Conservation (phyloP, 2,888 invertebrate genomes). For the Amorpha juglandis region DNA sequence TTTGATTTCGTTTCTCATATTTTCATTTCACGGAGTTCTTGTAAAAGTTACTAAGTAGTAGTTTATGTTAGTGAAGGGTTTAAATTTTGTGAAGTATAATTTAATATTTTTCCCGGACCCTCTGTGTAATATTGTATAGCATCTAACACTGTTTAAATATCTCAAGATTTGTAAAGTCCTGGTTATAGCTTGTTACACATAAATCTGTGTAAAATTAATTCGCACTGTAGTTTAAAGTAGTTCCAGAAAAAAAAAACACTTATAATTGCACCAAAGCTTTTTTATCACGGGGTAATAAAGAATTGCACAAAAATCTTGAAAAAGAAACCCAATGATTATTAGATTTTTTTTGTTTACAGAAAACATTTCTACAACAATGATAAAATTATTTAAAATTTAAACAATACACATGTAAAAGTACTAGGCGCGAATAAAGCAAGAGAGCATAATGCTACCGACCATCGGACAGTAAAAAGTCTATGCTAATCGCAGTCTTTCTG, state of each 20-base stretch:
- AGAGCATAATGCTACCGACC: constrained; percentile 75
- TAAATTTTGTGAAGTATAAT: constrained; percentile 21
- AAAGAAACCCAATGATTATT: too few relatives aligned
- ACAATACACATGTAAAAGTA: too few relatives aligned
- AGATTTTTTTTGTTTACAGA: too few relatives aligned
- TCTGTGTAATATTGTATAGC: background rate
- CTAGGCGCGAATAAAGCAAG: constrained; percentile 60
- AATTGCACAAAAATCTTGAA: too few relatives aligned
- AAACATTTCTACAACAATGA: too few relatives aligned
- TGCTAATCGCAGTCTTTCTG: constrained; percentile 93
- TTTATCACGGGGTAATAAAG: background rate
- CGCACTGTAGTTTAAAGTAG: too few relatives aligned
- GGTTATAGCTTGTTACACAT: background rate
- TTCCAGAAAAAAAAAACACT: too few relatives aligned
- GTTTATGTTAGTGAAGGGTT: background rate
- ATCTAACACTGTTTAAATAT: background rate
- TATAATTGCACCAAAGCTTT: constrained; percentile 14
- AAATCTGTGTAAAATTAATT: too few relatives aligned
- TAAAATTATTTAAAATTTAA: too few relatives aligned
- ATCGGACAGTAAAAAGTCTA: constrained; percentile 79
- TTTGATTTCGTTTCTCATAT: constrained; percentile 14
- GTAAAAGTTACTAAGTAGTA: background rate
- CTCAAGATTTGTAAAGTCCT: background rate
- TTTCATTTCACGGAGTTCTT: background rate
- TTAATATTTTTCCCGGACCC: background rate